Conservation (phyloP, 2,113 vertebrate species). For the Podarcis raffonei region DNA sequence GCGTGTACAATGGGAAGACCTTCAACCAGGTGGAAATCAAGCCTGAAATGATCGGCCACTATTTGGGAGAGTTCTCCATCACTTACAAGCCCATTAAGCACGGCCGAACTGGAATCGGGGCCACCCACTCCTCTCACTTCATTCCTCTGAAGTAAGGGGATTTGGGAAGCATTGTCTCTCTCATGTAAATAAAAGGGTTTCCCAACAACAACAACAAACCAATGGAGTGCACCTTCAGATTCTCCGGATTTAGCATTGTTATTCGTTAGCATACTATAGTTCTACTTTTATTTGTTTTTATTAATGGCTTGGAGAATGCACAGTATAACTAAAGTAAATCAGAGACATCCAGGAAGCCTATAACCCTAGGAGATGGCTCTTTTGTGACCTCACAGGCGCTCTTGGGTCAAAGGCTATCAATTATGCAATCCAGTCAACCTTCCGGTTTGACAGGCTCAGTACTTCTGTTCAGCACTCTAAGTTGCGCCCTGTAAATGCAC, state of each 20-base stretch:
- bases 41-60: constrained; percentile 99
- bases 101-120: constrained; percentile 93
- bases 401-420: neutral
- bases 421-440: neutral
- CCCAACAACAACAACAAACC: neutral
- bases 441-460: neutral
- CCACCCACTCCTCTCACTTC: constrained; percentile 97
- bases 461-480: neutral
- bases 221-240: too few relatives aligned
- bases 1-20: constrained; percentile 97
- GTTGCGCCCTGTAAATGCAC: too few relatives aligned
- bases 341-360: neutral
- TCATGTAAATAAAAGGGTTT: constrained; percentile 86
- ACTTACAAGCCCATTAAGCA: constrained; percentile 99
- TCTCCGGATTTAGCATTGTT: too few relatives aligned
- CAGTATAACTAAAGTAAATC: neutral
- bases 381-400: neutral
- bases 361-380: neutral
- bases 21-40: constrained; percentile 99
- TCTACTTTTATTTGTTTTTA: too few relatives aligned
- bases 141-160: constrained; percentile 92
- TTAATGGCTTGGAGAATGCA: too few relatives aligned
- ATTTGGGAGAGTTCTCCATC: constrained; percentile 98
- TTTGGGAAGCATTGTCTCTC: constrained; percentile 22
- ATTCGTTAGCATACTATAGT: neutral